A percentile compares a stretch with the other conserved stretches of the same genome.
phyloP scores from a whole-genome alignment of 2,888 invertebrate species.

The Dolichopus griseipennis region DNA sequence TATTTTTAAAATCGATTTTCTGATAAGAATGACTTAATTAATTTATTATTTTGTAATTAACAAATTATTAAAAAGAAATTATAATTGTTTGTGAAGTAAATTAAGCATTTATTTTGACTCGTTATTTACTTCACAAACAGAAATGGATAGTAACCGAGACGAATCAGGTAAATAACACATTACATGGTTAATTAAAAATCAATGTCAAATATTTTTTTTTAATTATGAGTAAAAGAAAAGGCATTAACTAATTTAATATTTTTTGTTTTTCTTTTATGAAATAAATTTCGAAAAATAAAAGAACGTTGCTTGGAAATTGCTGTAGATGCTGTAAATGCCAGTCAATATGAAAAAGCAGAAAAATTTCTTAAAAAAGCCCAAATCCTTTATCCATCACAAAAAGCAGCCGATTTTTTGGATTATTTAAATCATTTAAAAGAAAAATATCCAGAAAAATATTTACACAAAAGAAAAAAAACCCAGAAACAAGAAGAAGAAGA shows the following conservation, averaged over 20 bases:
- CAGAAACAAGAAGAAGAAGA: not conserved
- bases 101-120: too few species aligned
- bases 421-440: slow-evolving; percentile 27
- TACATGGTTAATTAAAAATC: not conserved
- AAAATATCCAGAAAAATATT: not conserved
- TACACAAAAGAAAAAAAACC: slow-evolving; percentile 5
- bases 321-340: slow-evolving; percentile 49
- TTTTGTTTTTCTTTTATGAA: too few species aligned
- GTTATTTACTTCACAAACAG: too few species aligned
- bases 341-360: slow-evolving; percentile 54
- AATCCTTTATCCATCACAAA: slow-evolving; percentile 54
- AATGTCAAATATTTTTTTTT: not conserved
- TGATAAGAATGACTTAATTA: too few species aligned
- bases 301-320: slow-evolving; percentile 58
- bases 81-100: too few species aligned
- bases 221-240: too few species aligned
- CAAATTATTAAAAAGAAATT: too few species aligned
- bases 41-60: too few species aligned
- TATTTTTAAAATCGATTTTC: too few species aligned
- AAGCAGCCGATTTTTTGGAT: slow-evolving; percentile 53
- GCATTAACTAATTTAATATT: too few species aligned
- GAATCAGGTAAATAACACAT: slow-evolving; percentile 6
- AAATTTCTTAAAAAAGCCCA: slow-evolving; percentile 58
- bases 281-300: slow-evolving; percentile 27
- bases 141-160: not conserved